Evolutionary conservation across 2,113 vertebrate species (phyloP).

Genomic region (Malaclemys terrapin): DNA sequence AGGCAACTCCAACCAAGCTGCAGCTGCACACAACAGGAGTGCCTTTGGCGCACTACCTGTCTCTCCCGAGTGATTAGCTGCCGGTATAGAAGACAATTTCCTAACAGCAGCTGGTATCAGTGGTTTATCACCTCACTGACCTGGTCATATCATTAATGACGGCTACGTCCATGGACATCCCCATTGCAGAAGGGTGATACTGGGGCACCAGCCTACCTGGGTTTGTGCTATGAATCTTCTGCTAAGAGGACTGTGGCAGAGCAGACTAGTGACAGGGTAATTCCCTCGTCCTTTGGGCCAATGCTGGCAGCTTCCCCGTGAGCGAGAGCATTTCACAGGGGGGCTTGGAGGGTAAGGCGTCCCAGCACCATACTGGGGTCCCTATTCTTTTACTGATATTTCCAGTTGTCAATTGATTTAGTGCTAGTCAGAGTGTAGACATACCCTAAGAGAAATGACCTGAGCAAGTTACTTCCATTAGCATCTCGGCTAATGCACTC

Average conservation of each 20-base stretch:
- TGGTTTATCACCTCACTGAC: constrained; percentile 67
- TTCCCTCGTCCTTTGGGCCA: fast-evolving
- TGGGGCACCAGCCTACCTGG: constrained; percentile 56
- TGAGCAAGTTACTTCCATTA: neutral
- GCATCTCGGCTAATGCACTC: too few species aligned
- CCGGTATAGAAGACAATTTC: constrained; percentile 67
- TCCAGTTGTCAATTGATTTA: neutral
- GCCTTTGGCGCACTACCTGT: constrained; percentile 57
- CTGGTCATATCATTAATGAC: constrained; percentile 58
- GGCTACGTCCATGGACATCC: constrained; percentile 50
- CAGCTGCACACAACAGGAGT: constrained; percentile 63
- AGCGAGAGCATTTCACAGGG: neutral
- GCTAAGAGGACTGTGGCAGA: fast-evolving
- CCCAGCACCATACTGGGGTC: neutral
- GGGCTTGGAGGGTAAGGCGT: fast-evolving
- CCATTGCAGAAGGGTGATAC: constrained; percentile 44
- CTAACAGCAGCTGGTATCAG: constrained; percentile 58
- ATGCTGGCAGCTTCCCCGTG: fast-evolving
- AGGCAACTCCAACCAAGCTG: constrained; percentile 59
- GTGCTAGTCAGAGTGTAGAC: neutral
- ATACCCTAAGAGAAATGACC: neutral
- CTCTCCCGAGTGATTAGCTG: constrained; percentile 54
- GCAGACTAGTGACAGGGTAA: constrained; percentile 3
- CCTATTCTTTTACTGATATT: fast-evolving
- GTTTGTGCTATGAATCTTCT: constrained; percentile 6